These are phyloP conservation scores for Bombylius discolor DNA, from an alignment of 2,888 invertebrate species.

Conservation along the genomic window DNA sequence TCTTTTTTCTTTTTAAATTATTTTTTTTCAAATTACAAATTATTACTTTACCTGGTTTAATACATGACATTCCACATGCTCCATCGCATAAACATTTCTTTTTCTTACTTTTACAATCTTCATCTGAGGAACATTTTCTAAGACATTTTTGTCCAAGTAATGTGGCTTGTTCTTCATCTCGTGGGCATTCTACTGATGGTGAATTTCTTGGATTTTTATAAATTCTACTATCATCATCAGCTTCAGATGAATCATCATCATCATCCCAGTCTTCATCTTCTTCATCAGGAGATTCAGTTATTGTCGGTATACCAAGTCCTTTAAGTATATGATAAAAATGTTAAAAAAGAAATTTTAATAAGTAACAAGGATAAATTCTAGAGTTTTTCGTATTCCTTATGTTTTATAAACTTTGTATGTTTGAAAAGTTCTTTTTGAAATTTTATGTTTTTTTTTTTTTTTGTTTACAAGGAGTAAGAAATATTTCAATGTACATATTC, in stretches of 20 bases:
- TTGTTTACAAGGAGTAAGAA: no score
- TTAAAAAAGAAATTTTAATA: no score
- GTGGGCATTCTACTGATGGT: conserved; percentile 70
- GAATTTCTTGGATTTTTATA: conserved; percentile 84
- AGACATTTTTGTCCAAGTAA: conserved; percentile 76
- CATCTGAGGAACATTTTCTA: conserved; percentile 83
- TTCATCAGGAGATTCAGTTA: conserved; percentile 29
- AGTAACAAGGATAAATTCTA: no score
- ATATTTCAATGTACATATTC: no score
- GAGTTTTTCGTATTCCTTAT: no score
- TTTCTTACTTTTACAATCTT: conserved; percentile 92
- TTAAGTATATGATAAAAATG: background rate
- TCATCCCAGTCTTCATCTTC: conserved; percentile 43
- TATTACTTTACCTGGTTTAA: conserved; percentile 66
- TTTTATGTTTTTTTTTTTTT: no score
- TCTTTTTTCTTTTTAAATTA: background rate
- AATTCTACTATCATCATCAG: conserved; percentile 66
- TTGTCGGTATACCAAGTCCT: conserved; percentile 16
- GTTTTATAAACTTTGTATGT: no score
- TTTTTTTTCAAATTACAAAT: conserved; percentile 22
- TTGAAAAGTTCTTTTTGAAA: no score
- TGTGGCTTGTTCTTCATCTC: conserved; percentile 75
- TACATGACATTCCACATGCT: conserved; percentile 92
- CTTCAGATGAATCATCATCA: conserved; percentile 42
- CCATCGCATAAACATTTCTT: conserved; percentile 96